phyloP scores from a whole-genome alignment of 2,797 vertebrate species.

The Lateolabrax maculatus region DNA sequence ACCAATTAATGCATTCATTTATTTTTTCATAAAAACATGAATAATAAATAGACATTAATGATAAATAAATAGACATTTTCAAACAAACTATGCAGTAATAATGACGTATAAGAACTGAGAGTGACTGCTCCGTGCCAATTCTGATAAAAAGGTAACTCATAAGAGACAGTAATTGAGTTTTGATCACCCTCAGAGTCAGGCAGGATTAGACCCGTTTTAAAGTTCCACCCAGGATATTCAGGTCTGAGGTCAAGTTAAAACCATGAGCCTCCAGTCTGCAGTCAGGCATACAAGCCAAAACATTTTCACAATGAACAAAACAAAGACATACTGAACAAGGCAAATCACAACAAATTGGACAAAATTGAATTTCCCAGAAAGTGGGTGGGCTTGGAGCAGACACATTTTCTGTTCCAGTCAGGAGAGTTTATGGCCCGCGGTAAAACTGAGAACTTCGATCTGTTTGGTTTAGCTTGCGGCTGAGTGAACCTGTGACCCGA shows the following conservation, averaged over 20 bases:
- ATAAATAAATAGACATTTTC: no score
- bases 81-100: not conserved
- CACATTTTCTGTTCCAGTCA: not conserved
- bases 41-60: no score
- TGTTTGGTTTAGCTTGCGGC: constrained; percentile 11
- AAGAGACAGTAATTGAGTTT: not conserved
- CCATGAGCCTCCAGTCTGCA: not conserved
- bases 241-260: constrained; percentile 1
- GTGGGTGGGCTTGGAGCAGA: constrained; percentile 15
- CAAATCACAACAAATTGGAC: not conserved
- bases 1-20: not conserved
- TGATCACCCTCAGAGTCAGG: not conserved
- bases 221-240: constrained; percentile 13
- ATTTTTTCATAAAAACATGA: not conserved
- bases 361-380: constrained; percentile 14
- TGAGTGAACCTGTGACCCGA: constrained; percentile 18
- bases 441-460: constrained; percentile 4
- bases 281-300: not conserved
- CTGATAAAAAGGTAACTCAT: not conserved
- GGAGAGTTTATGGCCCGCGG: not conserved
- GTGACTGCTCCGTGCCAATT: not conserved
- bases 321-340: not conserved
- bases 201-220: not conserved
- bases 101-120: not conserved
- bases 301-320: constrained; percentile 5